Conservation (phyloP, 1,140 invertebrate genomes). For the Protaetia brevitarsis region DNA sequence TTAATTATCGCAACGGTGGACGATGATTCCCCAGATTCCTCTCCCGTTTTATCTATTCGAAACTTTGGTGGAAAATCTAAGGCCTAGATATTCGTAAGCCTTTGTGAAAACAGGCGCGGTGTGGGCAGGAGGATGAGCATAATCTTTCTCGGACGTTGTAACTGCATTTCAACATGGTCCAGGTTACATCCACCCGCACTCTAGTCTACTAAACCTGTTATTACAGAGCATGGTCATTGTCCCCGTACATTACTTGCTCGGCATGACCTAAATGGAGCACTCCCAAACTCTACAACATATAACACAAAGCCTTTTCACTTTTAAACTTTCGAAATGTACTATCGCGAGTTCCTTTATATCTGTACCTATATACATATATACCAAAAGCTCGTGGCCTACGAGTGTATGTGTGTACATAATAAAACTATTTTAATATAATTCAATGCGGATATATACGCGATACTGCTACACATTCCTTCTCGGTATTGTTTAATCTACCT, state of each 20-base stretch:
- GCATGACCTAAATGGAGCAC: conserved; percentile 43
- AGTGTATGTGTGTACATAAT: too few species aligned
- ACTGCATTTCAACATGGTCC: conserved; percentile 41
- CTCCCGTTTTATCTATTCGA: background rate
- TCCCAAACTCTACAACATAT: conserved; percentile 34
- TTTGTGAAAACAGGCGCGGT: conserved; percentile 10
- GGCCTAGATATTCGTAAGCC: background rate
- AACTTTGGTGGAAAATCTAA: conserved; percentile 21
- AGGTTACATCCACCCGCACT: conserved; percentile 40
- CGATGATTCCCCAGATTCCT: background rate
- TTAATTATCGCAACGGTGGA: background rate
- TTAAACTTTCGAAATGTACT: conserved; percentile 23
- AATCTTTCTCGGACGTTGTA: conserved; percentile 35
- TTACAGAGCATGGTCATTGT: conserved; percentile 42
- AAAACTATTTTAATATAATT: too few species aligned
- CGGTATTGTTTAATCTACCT: too few species aligned
- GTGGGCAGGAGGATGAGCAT: conserved; percentile 31
- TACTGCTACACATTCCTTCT: too few species aligned
- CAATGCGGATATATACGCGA: too few species aligned
- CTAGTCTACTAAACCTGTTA: conserved; percentile 41
- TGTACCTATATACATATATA: too few species aligned
- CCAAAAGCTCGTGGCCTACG: too few species aligned
- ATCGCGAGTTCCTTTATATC: background rate
- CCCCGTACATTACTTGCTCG: conserved; percentile 37
- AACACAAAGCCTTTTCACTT: conserved; percentile 32